These are phyloP conservation scores for Heteractis magnifica DNA, from an alignment of 92 coral and sea anemone genomes.

Conservation along the genomic window DNA sequence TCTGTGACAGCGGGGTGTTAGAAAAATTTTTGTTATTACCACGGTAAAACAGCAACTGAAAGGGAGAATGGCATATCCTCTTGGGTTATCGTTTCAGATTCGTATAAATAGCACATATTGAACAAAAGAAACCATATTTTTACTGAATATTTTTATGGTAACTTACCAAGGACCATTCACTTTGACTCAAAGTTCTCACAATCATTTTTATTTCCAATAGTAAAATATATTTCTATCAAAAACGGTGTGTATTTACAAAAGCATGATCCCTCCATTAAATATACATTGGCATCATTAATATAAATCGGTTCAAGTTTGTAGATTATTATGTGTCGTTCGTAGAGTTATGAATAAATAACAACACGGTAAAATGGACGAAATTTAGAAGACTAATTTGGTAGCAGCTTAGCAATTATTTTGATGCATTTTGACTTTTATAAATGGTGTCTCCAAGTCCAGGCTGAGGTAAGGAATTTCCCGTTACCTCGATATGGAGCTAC, in stretches of 20 bases:
- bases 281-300: background rate
- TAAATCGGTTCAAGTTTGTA: background rate
- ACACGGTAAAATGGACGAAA: background rate
- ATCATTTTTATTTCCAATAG: background rate
- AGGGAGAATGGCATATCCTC: too few species aligned
- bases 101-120: too few species aligned
- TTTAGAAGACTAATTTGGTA: background rate
- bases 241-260: constrained; percentile 1
- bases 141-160: too few species aligned
- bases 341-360: background rate
- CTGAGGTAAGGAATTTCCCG: too few species aligned
- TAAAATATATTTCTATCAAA: background rate
- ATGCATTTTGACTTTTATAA: background rate
- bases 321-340: background rate
- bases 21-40: too few species aligned
- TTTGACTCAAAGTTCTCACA: background rate
- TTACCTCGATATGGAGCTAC: too few species aligned
- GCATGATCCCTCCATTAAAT: background rate
- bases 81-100: too few species aligned
- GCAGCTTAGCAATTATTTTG: background rate
- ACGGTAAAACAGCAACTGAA: too few species aligned
- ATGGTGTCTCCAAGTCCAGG: too few species aligned
- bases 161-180: too few species aligned
- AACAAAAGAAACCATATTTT: too few species aligned
- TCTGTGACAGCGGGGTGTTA: background rate